Evolutionary conservation across 2,113 vertebrate species (phyloP).

Genomic region (Paramormyrops kingsleyae): DNA sequence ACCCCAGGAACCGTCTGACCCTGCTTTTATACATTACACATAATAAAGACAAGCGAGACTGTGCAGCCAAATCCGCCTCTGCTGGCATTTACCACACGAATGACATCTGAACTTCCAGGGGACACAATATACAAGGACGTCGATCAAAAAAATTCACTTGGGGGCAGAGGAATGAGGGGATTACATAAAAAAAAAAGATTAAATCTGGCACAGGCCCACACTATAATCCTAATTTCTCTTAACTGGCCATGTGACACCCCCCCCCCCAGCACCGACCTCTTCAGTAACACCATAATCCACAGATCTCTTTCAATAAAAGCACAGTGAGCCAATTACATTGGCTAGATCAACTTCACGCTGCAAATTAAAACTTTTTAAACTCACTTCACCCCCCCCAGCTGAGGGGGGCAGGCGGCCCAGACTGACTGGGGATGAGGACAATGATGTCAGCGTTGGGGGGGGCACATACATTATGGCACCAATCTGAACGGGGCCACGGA

Average conservation of each 20-base stretch:
- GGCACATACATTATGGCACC: background rate
- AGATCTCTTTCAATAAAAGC: background rate
- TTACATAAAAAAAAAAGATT: background rate
- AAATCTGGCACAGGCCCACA: background rate
- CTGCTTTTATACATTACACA: background rate
- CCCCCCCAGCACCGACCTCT: background rate
- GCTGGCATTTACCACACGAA: background rate
- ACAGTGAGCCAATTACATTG: background rate
- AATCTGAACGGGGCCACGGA: background rate
- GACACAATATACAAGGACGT: background rate
- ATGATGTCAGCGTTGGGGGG: background rate
- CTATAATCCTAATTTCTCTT: slow-evolving; percentile 21
- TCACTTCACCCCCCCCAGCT: background rate
- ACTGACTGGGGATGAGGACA: background rate
- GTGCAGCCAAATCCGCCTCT: background rate
- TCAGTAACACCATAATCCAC: background rate
- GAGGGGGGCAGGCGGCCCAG: background rate
- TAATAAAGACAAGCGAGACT: background rate
- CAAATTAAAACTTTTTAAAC: background rate
- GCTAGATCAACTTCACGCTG: background rate
- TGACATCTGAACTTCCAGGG: background rate
- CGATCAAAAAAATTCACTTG: background rate
- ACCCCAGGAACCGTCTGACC: background rate
- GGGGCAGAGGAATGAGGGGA: background rate
- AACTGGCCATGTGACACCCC: background rate